Evolutionary conservation across 2,113 vertebrate species (phyloP).

Genomic region (Condylura cristata): DNA sequence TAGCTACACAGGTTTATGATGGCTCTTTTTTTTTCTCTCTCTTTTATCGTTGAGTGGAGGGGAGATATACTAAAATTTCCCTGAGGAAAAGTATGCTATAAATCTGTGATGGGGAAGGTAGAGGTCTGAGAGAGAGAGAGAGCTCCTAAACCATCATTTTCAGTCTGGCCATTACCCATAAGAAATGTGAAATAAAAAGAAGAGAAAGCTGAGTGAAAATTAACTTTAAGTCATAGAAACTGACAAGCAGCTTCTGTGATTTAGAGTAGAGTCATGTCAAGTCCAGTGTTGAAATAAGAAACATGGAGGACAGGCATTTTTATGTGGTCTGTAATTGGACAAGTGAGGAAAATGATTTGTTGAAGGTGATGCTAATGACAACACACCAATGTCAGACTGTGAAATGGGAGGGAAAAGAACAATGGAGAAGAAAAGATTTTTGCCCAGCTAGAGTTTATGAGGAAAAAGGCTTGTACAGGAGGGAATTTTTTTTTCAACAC

Average conservation of each 20-base stretch:
- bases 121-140: not conserved
- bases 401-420: not conserved
- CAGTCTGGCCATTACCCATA: slow-evolving; percentile 9
- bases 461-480: slow-evolving; percentile 35
- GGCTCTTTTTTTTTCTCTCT: slow-evolving; percentile 34
- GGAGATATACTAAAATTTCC: slow-evolving; percentile 40
- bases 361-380: slow-evolving; percentile 65
- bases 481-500: not conserved
- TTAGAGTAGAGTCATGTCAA: slow-evolving; percentile 51
- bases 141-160: slow-evolving; percentile 37
- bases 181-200: slow-evolving; percentile 58
- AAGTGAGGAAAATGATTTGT: slow-evolving; percentile 68
- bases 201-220: slow-evolving; percentile 42
- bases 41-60: slow-evolving; percentile 49
- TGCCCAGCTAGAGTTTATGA: slow-evolving; percentile 54
- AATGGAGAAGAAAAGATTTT: slow-evolving; percentile 29
- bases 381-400: slow-evolving; percentile 47
- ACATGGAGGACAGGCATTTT: slow-evolving; percentile 59
- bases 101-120: slow-evolving; percentile 20
- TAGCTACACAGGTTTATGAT: slow-evolving; percentile 6
- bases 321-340: slow-evolving; percentile 69
- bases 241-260: slow-evolving; percentile 47
- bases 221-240: slow-evolving; percentile 66
- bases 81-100: slow-evolving; percentile 35
- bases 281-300: slow-evolving; percentile 67